Percentiles rank a stretch among this genome's conserved stretches.
Conservation (phyloP, 2,797 vertebrate genomes). For the Pampus argenteus region DNA sequence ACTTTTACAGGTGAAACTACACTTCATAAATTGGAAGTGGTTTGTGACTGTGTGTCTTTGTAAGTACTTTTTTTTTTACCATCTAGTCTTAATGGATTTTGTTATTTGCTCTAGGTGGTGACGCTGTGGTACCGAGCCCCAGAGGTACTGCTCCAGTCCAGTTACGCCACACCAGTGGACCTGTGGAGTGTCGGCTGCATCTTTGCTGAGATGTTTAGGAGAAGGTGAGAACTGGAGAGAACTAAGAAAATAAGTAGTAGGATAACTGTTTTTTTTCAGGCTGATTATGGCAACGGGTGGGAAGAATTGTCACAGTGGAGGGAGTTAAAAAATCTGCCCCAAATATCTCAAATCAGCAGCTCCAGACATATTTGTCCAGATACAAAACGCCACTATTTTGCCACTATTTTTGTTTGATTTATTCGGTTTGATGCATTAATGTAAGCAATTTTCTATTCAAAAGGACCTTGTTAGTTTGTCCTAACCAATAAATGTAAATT, state of each 20-base stretch:
- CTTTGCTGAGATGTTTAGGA: slow-evolving; percentile 94
- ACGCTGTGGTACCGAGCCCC: slow-evolving; percentile 95
- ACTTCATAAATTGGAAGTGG: not conserved
- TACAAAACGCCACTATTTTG: not conserved
- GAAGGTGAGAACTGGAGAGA: slow-evolving; percentile 84
- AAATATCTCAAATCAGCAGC: not conserved
- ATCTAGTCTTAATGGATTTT: slow-evolving; percentile 15
- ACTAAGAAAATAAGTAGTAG: not conserved
- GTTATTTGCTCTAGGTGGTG: slow-evolving; percentile 86
- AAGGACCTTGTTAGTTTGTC: not conserved
- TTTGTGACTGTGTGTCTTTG: slow-evolving; percentile 4
- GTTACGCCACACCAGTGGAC: slow-evolving; percentile 93
- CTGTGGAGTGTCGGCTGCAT: slow-evolving; percentile 96
- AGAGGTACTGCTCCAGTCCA: slow-evolving; percentile 93
- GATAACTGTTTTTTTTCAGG: not conserved
- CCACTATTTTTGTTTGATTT: not conserved
- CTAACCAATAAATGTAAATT: no score
- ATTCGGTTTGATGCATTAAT: not conserved
- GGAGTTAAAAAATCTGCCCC: not conserved
- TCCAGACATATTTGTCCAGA: not conserved
- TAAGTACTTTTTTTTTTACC: slow-evolving; percentile 1
- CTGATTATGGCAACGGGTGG: not conserved
- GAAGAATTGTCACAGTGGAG: not conserved
- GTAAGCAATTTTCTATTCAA: no score
- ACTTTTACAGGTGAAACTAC: slow-evolving; percentile 41